Conservation (phyloP, 53 echinoderm and acorn worm genomes). For the Luidia sarsii region DNA sequence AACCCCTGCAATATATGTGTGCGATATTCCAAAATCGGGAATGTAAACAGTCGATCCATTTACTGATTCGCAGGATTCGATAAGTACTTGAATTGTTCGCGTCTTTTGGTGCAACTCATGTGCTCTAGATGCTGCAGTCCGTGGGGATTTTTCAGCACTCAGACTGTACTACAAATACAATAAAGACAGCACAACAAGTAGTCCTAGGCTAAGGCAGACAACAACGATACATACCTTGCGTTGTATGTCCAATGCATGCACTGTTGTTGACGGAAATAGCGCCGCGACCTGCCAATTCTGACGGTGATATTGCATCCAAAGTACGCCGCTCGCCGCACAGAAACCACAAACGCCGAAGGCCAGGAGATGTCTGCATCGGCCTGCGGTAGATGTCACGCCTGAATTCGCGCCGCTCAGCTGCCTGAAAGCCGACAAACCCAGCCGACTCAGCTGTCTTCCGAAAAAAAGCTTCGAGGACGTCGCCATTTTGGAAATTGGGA, state of each 20-base stretch:
- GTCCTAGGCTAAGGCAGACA: too few relatives aligned
- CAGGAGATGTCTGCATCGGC: background rate
- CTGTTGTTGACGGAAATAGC: slow-evolving; percentile 47
- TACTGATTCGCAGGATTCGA: too few relatives aligned
- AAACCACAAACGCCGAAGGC: slow-evolving; percentile 28
- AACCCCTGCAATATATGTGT: too few relatives aligned
- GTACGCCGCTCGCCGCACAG: slow-evolving; percentile 38
- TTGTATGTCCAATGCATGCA: slow-evolving; percentile 27
- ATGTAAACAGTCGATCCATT: too few relatives aligned
- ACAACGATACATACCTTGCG: slow-evolving; percentile 33
- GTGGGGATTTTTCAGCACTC: too few relatives aligned
- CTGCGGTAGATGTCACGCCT: background rate
- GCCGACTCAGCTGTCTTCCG: slow-evolving; percentile 25
- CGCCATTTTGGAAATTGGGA: slow-evolving; percentile 41
- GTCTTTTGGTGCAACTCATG: too few relatives aligned
- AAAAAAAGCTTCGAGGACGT: slow-evolving; percentile 22
- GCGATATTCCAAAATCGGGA: too few relatives aligned
- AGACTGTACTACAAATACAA: too few relatives aligned
- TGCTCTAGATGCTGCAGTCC: too few relatives aligned
- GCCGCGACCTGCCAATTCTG: background rate
- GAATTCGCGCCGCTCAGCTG: background rate
- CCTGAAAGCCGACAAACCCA: slow-evolving; percentile 6
- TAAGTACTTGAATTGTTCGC: too few relatives aligned
- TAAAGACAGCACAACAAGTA: too few relatives aligned
- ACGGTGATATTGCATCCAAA: slow-evolving; percentile 17